Evolutionary conservation across 2,888 invertebrate species (phyloP).

Genomic region (Heliconius cydno): DNA sequence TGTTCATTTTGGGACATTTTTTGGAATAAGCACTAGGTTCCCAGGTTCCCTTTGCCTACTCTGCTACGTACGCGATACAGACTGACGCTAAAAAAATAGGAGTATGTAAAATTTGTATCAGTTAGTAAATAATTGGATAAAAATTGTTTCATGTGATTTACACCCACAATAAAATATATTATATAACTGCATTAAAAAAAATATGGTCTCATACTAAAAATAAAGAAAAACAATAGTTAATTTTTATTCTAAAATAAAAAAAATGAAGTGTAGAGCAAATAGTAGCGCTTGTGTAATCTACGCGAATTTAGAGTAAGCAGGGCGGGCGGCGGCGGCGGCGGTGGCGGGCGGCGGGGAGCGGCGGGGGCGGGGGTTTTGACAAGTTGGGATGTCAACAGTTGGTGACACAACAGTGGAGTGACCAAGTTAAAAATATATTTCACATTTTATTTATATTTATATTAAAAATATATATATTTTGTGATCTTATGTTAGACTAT

Average conservation of each 20-base stretch:
- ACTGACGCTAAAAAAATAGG: too few relatives aligned
- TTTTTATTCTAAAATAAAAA: not conserved
- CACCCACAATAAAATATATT: not conserved
- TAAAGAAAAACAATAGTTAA: not conserved
- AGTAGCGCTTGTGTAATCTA: slow-evolving; percentile 51
- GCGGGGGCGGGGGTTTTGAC: slow-evolving; percentile 50
- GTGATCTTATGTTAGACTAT: not conserved
- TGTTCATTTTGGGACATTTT: not conserved
- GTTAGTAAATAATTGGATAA: too few relatives aligned
- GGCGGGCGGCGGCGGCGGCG: slow-evolving; percentile 33
- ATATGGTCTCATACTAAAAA: not conserved
- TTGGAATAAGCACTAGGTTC: too few relatives aligned
- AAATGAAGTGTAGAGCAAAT: slow-evolving; percentile 26
- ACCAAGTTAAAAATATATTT: slow-evolving; percentile 33
- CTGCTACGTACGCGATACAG: too few relatives aligned
- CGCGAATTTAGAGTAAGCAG: slow-evolving; percentile 52
- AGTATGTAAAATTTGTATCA: too few relatives aligned
- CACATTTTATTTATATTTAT: slow-evolving; percentile 21
- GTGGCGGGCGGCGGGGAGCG: slow-evolving; percentile 33
- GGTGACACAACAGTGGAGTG: slow-evolving; percentile 47
- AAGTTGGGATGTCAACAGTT: slow-evolving; percentile 56
- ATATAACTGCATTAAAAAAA: not conserved
- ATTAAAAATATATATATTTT: slow-evolving; percentile 1
- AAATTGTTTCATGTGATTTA: too few relatives aligned
- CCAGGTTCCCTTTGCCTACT: too few relatives aligned